Conservation (phyloP, 2,113 vertebrate species). For the Xenopus laevis region DNA sequence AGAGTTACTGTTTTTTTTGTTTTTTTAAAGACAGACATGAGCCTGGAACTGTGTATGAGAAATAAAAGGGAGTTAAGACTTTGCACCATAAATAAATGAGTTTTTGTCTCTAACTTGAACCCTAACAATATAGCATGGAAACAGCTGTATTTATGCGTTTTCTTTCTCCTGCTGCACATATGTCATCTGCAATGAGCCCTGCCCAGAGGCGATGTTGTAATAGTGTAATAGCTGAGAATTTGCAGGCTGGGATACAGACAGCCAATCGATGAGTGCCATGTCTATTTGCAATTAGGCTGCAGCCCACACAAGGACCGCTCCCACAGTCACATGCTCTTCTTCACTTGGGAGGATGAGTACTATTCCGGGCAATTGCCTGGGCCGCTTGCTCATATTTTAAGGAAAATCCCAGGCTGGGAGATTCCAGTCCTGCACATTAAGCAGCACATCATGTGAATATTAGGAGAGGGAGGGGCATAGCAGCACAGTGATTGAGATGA, state of each 20-base stretch:
- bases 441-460: slow-evolving; percentile 23
- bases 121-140: too few relatives aligned
- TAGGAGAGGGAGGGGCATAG: background rate
- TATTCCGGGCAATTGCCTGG: slow-evolving; percentile 30
- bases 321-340: slow-evolving; percentile 22
- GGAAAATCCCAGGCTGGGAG: slow-evolving; percentile 37
- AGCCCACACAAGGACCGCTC: slow-evolving; percentile 27
- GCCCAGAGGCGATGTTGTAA: slow-evolving; percentile 10
- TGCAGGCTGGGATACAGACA: slow-evolving; percentile 1
- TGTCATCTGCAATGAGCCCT: background rate
- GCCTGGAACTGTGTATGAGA: too few relatives aligned
- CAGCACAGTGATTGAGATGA: background rate
- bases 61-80: too few relatives aligned
- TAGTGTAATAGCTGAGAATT: background rate
- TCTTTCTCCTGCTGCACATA: slow-evolving; percentile 4
- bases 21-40: too few relatives aligned
- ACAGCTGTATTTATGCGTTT: too few relatives aligned
- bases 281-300: slow-evolving; percentile 21
- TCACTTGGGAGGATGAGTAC: slow-evolving; percentile 3
- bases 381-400: slow-evolving; percentile 8
- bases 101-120: too few relatives aligned
- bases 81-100: too few relatives aligned
- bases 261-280: slow-evolving; percentile 26
- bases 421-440: too few relatives aligned
- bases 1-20: too few relatives aligned